Evolutionary conservation across 2,888 invertebrate genomes (phyloP), one percentile per base, ranked within the genome.

Genomic region (Hirtodrosophila alboralis): DNA sequence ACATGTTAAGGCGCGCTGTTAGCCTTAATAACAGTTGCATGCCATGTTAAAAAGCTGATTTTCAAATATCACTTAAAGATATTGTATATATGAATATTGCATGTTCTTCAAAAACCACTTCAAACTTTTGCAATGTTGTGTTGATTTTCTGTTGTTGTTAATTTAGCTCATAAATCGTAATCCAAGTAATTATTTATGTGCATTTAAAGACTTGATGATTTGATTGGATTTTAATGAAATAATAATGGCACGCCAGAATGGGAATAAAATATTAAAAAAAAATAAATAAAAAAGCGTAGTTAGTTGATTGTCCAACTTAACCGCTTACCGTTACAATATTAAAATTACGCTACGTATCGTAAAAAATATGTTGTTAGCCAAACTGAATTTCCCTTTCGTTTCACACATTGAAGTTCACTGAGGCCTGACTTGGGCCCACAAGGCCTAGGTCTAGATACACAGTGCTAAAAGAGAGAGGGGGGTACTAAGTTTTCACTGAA

Each of bases 351-450:
- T 40, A 30, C 34, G 40, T 43, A 49, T 43, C 57, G 47, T 69
- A 69, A 74, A n/a, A n/a, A n/a, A 28, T 48, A 27, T 30, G 27
- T 12, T 36, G 40, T 12, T 21, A 5, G 26, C 9, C 18, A 38
- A 49, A 53, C n/a, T 53, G 41, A 36, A 45, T 74, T 84, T 70
- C 70, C 59, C 74, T 78, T 80, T 78, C 70, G 47, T 66, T 76
- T 61, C 26, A 45, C 54, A 57, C 60, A n/a, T 59, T 49, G 16
- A 60, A 65, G 52, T 13, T 31, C 47, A 34, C 37, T 52, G 68
- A 52, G 16, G 67, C 73, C 56, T 73, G 52, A 56, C 51, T 27
- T 27, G 8, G 30, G 31, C 28, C 36, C 27, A 31, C 49, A 65
- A 65, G 52, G 59, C 56, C 52, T 63, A 57, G 43, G 66, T 59